Evolutionary conservation across 2,113 vertebrate species (phyloP).

Genomic region (Cichladusa arquata): DNA sequence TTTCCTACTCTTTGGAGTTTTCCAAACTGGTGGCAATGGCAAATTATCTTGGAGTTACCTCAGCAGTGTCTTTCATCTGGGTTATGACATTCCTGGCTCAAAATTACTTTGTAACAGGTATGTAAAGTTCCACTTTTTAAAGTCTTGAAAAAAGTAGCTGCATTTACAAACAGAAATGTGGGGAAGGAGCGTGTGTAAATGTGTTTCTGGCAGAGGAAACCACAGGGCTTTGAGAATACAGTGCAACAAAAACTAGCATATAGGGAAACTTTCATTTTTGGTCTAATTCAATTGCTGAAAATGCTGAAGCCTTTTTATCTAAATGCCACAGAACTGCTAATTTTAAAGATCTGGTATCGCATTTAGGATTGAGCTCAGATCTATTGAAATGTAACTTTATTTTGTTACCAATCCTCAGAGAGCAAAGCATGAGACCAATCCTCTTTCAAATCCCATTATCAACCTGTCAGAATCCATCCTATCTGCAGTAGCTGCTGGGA

Average conservation of each 20-base stretch:
- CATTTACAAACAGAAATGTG: background rate
- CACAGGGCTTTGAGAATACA: background rate
- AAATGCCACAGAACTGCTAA: background rate
- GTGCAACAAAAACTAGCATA: background rate
- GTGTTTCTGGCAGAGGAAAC: background rate
- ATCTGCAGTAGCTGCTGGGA: background rate
- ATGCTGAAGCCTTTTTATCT: background rate
- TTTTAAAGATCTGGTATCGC: background rate
- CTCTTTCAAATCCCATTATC: background rate
- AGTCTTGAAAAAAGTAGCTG: background rate
- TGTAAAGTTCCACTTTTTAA: constrained; percentile 17
- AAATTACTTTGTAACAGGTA: constrained; percentile 50
- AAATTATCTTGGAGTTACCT: constrained; percentile 16
- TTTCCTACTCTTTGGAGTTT: background rate
- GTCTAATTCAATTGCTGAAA: background rate
- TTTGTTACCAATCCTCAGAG: background rate
- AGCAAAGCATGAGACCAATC: background rate
- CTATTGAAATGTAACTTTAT: background rate
- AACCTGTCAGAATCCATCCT: background rate
- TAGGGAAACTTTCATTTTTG: background rate
- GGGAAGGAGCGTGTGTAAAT: background rate
- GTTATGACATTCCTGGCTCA: constrained; percentile 24
- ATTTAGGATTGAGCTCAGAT: background rate
- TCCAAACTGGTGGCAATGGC: background rate
- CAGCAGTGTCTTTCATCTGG: constrained; percentile 3